These are phyloP conservation scores for Lutraria rhynchaena DNA, from an alignment of 1,140 invertebrate species.

Conservation along the genomic window DNA sequence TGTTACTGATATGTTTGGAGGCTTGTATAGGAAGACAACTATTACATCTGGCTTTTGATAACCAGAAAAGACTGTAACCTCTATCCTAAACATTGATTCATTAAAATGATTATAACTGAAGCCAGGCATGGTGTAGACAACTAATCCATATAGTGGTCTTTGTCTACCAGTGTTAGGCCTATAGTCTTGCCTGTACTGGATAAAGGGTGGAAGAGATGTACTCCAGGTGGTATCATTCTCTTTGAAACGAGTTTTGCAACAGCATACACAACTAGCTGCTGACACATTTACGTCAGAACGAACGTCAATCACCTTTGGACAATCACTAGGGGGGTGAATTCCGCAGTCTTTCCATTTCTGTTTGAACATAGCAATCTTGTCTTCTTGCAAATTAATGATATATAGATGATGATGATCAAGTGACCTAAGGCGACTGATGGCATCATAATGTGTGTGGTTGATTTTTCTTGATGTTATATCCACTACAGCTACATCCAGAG, in stretches of 20 bases:
- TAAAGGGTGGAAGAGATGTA: constrained; percentile 9
- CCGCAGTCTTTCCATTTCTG: constrained; percentile 15
- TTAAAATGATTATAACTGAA: constrained; percentile 10
- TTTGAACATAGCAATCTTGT: constrained; percentile 36
- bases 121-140: constrained; percentile 3
- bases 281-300: constrained; percentile 18
- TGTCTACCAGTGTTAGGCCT: not conserved
- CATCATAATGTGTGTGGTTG: constrained; percentile 48
- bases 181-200: constrained; percentile 41
- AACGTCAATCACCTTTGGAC: constrained; percentile 22
- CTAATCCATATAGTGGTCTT: constrained; percentile 29
- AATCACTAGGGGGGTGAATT: constrained; percentile 20
- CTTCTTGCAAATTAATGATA: constrained; percentile 34
- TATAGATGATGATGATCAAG: constrained; percentile 7
- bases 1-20: not conserved
- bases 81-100: not conserved
- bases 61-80: constrained; percentile 7
- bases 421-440: constrained; percentile 19
- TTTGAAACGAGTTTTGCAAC: constrained; percentile 41
- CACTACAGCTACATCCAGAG: constrained; percentile 16
- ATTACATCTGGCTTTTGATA: constrained; percentile 2
- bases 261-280: constrained; percentile 22
- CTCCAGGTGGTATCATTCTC: not conserved
- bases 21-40: constrained; percentile 30
- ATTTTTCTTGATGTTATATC: constrained; percentile 27